Base-by-base conservation (phyloP, 2,888 invertebrate species). In the Dolomedes plantarius region DNA sequence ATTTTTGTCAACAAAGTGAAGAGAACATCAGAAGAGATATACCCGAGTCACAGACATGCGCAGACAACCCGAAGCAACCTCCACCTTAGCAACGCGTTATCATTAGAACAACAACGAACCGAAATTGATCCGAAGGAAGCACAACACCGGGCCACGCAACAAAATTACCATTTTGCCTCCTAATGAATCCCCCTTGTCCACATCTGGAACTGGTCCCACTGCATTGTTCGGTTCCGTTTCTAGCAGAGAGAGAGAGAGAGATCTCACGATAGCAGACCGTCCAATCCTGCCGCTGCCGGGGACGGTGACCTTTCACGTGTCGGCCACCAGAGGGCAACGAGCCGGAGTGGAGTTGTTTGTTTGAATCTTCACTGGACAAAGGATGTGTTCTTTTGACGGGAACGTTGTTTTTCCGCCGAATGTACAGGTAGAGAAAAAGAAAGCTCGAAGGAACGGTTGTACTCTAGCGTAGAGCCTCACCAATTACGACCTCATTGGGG, bases 301-400 rank as follows among this genome's bases (percentile, higher is more conserved):
- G 65, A 56, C 77, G 77, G 77, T 77, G 83, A 85, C 83, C 83
- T 78, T 76, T 76, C n/a, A 7, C 23, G 67, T 67, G 77, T 56
- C 67, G 73, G 73, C 72, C 72, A 83, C 71, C 75, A 72, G 82
- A 76, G 82, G 82, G 82, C 76, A 83, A 83, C 82, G 82, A 71
- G 82, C 81, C 64, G 56, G n/a, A 41, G 39, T 69, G 27, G 68
- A 36, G 23, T 36, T 36, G 32, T 31, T 67, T 67, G 67, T n/a
- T 65, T 65, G 13, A 16, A 29, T 16, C 16, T 65, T 31, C 65
- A 19, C 16, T 74, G 74, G 74, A 74, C 64, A 74, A 74, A 74
- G 64, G 62, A 69, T 28, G 68, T n/a, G 64, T 27, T 76, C 76
- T 67, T 32, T 56, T 28, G 13, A 9, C 23, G 32, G 75, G 41